Base-by-base conservation (phyloP, 2,113 vertebrate species). In the Centropus unirufus region DNA sequence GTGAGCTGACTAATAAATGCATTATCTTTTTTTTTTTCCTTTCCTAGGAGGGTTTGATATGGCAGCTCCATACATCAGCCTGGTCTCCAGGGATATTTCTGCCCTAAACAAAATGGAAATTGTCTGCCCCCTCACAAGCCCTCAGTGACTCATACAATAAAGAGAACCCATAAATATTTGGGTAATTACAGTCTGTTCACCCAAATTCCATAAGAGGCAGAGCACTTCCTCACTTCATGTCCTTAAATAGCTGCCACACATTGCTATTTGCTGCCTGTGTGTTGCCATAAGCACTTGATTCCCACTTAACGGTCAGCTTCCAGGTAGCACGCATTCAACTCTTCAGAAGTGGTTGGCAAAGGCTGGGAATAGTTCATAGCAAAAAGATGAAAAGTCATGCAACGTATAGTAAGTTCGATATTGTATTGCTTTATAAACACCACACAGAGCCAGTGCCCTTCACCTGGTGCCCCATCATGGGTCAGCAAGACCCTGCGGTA, bases 1-100 rank as follows among this genome's bases (percentile, higher is more conserved):
- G 95, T 96, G 95, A 96, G 95, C 95, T 97, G 94, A 95, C 96
- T 97, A 96, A 97, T 97, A 96, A 96, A 96, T 96, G 92, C 83
- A 92, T 90, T 96, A 94, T 93, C 96, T 93, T 76, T 92, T 91
- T 92, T 55, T 90, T 77, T 13, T 62, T 5, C 26, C 55, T 83
- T 92, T 94, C 94, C 93, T 96, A 89, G 94, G 95, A 95, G 93
- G 86, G 66, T 86, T 96, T 92, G 88, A 92, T 95, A 93, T 92
- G 83, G 96, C 92, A 96, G 94, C 92, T 96, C 88, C 90, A 96
- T 96, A 97, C 93, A 95, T 97, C 94, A 97, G 92, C 68, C 49
- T 81, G 68, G 92, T 95, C 96, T 95, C 95, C 6, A 0, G 96
- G 95, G 95, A 95, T 93, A 90, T 90, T 93, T 94, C 92, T 81